Evolutionary conservation across 2,797 vertebrate genomes (phyloP).

Genomic region (Helarctos malayanus): DNA sequence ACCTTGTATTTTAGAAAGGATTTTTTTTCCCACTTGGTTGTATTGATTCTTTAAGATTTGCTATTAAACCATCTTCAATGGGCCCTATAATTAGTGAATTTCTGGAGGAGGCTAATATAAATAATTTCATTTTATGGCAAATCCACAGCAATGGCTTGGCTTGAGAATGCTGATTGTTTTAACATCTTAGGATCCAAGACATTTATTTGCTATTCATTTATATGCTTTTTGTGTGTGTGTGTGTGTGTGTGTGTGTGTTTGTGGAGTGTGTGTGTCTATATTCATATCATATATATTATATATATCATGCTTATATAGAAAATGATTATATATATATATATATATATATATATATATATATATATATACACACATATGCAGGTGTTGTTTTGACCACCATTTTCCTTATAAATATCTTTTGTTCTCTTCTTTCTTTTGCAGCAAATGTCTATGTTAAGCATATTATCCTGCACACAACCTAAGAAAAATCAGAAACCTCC

Average conservation of each 20-base stretch:
- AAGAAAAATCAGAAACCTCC: background rate
- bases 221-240: background rate
- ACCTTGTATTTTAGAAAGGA: background rate
- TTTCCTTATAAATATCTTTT: background rate
- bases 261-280: background rate
- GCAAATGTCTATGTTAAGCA: background rate
- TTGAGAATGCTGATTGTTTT: background rate
- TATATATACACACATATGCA: background rate
- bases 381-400: background rate
- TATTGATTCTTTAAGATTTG: conserved; percentile 58
- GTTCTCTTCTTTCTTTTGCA: background rate
- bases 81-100: background rate
- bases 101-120: conserved; percentile 21
- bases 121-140: conserved; percentile 45
- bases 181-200: background rate
- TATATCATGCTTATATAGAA: background rate
- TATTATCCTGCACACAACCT: background rate
- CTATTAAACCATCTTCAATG: background rate
- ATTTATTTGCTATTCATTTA: background rate
- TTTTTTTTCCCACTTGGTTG: background rate
- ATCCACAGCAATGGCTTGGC: background rate
- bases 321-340: background rate
- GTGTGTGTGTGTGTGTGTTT: background rate
- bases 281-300: background rate
- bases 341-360: background rate